Evolutionary conservation across 2,888 invertebrate species (phyloP).

Genomic region (Drosophila histrio): DNA sequence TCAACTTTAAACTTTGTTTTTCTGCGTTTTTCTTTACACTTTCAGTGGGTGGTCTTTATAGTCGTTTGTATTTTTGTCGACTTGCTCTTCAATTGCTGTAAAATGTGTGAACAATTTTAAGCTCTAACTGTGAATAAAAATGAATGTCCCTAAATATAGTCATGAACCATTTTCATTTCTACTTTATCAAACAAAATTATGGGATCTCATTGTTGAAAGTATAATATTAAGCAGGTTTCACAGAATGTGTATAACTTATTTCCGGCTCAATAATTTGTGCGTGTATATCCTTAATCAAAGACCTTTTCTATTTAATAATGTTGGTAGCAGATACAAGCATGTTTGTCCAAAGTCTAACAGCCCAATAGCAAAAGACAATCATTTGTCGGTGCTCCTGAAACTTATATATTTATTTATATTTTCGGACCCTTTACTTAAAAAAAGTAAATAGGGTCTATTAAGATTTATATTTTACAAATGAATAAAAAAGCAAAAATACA

Average conservation of each 20-base stretch:
- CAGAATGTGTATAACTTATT: too few species aligned
- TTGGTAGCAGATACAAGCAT: too few species aligned
- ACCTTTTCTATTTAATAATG: not conserved
- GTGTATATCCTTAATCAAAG: not conserved
- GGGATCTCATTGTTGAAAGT: not conserved
- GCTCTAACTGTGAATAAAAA: slow-evolving; percentile 1
- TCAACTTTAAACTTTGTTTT: slow-evolving; percentile 63
- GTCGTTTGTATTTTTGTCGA: slow-evolving; percentile 10
- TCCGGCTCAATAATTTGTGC: too few species aligned
- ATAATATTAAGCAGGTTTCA: not conserved
- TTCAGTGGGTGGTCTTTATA: slow-evolving; percentile 1
- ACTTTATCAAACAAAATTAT: slow-evolving; percentile 1
- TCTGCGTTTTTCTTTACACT: slow-evolving; percentile 2
- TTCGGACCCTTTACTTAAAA: too few species aligned
- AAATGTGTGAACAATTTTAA: slow-evolving; percentile 26
- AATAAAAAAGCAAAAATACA: too few species aligned
- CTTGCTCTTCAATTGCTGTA: slow-evolving; percentile 17
- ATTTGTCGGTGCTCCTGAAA: too few species aligned
- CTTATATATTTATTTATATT: too few species aligned
- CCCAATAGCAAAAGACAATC: too few species aligned
- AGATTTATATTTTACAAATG: too few species aligned
- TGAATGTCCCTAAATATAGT: slow-evolving; percentile 22
- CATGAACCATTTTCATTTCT: not conserved
- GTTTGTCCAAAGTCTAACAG: too few species aligned
- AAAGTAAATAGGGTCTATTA: too few species aligned